Evolutionary conservation across 2,888 invertebrate species (phyloP), one percentile per base, ranked within the genome.

Genomic region (Plebejus argus): DNA sequence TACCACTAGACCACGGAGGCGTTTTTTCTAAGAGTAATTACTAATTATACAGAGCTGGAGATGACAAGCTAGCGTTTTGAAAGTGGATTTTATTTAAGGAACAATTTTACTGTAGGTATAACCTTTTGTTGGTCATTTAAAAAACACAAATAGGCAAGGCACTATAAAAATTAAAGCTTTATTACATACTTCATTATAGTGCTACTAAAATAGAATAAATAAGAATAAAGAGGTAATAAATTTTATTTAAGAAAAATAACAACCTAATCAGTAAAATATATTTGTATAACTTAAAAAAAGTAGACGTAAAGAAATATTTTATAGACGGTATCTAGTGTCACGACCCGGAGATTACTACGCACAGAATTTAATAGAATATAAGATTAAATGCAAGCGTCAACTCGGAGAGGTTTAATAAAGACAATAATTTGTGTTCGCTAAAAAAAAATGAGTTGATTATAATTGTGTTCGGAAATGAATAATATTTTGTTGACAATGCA

Each of bases 321-420:
- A 23, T 61, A 58, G 58, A 58, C 58, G n/a, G 23, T 23, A 35
- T 72, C 72, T 49, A 45, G 72, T 79, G 49, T 56, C 10, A 49
- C 45, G 61, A 39, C 18, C 20, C 45, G 10, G 18, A 20, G 33
- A 66, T 70, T n/a, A 70, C 70, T 6, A n/a, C 33, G 20, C 28
- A 28, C 20, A n/a, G n/a, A n/a, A n/a, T n/a, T n/a, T n/a, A n/a
- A n/a, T n/a, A 70, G 15, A 28, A 70, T 18, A 70, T 7, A 6
- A 70, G 70, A 35, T 70, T 70, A 35, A 35, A 33, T 18, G 35
- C 33, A 18, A 53, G 53, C 12, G 4, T 61, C 23, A 61, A 23
- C 15, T 66, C 15, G 28, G 66, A 66, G 23, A 12, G 4, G 61
- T 61, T 12, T 23, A 20, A 4, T 23, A 20, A 8, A 58, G n/a